Evolutionary conservation across 1,140 invertebrate species (phyloP), one percentile per base, ranked within the genome.

Genomic region (Hormaphis cornu): DNA sequence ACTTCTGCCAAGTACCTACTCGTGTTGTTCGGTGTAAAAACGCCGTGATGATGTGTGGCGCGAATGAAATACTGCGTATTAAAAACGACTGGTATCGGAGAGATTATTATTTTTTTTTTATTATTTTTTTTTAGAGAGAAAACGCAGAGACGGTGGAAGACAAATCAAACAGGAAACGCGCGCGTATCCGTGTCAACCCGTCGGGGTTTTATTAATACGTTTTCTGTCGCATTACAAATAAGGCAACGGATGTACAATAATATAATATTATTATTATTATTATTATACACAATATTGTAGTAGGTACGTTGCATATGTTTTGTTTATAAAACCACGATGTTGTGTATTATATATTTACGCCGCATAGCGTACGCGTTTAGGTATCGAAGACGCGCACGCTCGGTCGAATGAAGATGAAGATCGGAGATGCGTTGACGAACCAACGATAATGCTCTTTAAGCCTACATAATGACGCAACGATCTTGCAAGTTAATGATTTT

Each of bases 41-140:
- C 35, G 14, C 35, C 37, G 9, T 12, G 20, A 35, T 3, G 40
- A n/a, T 20, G 33, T 37, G 20, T 24, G 2, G 5, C 5, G 9
- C 9, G 30, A 9, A 33, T 24, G 20, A n/a, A n/a, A n/a, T n/a
- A n/a, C n/a, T 5, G 54, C 9, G 20, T 58, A 58, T 40, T 58
- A 46, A 46, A 44, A 63, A 63, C 14, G 30, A 63, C 58, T 46
- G 1, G 58, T 63, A 44, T 63, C 24, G 22, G 58, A 63, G 58
- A 63, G 58, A 63, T 63, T 63, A n/a, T n/a, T n/a, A n/a, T n/a
- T n/a, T n/a, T n/a, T n/a, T n/a, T n/a, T n/a, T n/a, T n/a, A n/a
- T n/a, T n/a, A n/a, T n/a, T n/a, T n/a, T 63, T 61, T 56, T 35
- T 42, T 61, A 63, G 28, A 63, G 46, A 46, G 42, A 63, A 63